Evolutionary conservation across 2,113 vertebrate genomes (phyloP).

Genomic region (Oryzias melastigma): DNA sequence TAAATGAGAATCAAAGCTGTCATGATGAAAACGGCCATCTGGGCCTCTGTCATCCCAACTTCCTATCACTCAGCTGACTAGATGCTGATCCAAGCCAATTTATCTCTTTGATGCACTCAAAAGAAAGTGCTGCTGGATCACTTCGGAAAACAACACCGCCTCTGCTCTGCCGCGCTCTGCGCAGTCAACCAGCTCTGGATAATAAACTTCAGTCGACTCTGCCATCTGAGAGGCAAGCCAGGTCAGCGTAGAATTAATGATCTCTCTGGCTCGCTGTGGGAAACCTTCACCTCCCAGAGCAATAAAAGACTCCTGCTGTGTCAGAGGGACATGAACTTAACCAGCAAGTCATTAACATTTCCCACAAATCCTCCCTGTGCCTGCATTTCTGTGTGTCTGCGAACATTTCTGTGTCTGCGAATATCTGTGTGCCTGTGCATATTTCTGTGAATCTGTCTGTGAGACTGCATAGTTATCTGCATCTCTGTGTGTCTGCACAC

Average conservation of each 20-base stretch:
- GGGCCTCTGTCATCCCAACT: constrained; percentile 50
- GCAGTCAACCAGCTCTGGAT: constrained; percentile 35
- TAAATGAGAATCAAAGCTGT: constrained; percentile 32
- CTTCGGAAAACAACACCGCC: constrained; percentile 39
- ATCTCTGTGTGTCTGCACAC: no score
- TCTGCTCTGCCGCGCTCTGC: constrained; percentile 30
- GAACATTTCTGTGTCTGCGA: no score
- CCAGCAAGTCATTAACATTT: constrained; percentile 59
- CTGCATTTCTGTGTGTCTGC: no score
- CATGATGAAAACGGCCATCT: constrained; percentile 55
- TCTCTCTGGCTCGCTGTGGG: constrained; percentile 36
- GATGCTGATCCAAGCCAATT: constrained; percentile 63
- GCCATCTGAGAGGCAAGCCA: constrained; percentile 19
- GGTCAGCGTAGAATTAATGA: constrained; percentile 66
- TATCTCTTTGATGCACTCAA: constrained; percentile 52
- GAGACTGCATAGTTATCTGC: no score
- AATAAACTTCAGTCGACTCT: constrained; percentile 43
- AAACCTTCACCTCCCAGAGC: constrained; percentile 43
- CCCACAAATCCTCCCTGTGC: constrained; percentile 1
- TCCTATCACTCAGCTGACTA: constrained; percentile 61
- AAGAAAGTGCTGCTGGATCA: constrained; percentile 49
- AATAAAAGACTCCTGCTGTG: constrained; percentile 45
- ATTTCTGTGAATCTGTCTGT: no score
- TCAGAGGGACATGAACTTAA: constrained; percentile 60
- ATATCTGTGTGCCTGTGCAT: no score